Conservation (phyloP, 2,888 invertebrate genomes). For the Hirtodrosophila histrioides region DNA sequence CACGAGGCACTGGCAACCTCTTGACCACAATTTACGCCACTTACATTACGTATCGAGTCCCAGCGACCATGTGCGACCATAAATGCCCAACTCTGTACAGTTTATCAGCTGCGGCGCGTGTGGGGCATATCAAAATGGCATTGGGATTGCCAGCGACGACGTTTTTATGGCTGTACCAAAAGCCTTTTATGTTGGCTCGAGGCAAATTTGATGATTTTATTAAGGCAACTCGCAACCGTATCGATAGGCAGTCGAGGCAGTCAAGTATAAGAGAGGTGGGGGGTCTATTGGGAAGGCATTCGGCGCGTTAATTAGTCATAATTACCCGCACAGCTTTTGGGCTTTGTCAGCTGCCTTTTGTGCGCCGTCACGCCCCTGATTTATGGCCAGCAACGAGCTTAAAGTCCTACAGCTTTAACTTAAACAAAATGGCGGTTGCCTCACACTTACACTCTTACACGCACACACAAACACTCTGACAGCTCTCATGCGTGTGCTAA, state of each 20-base stretch:
- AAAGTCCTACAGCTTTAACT: slow-evolving; percentile 65
- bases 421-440: slow-evolving; percentile 54
- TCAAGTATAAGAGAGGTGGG: not conserved
- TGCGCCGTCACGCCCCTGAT: slow-evolving; percentile 76
- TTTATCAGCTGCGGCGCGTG: slow-evolving; percentile 46
- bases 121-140: slow-evolving; percentile 54
- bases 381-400: slow-evolving; percentile 64
- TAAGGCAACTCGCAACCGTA: slow-evolving; percentile 51
- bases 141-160: slow-evolving; percentile 51
- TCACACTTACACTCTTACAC: slow-evolving; percentile 12
- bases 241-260: slow-evolving; percentile 32
- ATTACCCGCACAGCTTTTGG: slow-evolving; percentile 75
- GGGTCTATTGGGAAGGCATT: slow-evolving; percentile 23
- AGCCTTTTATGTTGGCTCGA: slow-evolving; percentile 67
- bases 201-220: slow-evolving; percentile 77
- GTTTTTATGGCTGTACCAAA: slow-evolving; percentile 69
- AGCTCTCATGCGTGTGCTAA: slow-evolving; percentile 76
- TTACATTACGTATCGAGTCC: slow-evolving; percentile 62
- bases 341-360: slow-evolving; percentile 73
- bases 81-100: slow-evolving; percentile 53
- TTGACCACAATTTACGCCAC: slow-evolving; percentile 76
- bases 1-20: slow-evolving; percentile 36
- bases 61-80: slow-evolving; percentile 61
- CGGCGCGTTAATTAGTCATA: slow-evolving; percentile 73
- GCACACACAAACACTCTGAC: slow-evolving; percentile 35